These are phyloP conservation scores for Urechis unicinctus DNA, from an alignment of 2,888 invertebrate genomes.

Conservation along the genomic window DNA sequence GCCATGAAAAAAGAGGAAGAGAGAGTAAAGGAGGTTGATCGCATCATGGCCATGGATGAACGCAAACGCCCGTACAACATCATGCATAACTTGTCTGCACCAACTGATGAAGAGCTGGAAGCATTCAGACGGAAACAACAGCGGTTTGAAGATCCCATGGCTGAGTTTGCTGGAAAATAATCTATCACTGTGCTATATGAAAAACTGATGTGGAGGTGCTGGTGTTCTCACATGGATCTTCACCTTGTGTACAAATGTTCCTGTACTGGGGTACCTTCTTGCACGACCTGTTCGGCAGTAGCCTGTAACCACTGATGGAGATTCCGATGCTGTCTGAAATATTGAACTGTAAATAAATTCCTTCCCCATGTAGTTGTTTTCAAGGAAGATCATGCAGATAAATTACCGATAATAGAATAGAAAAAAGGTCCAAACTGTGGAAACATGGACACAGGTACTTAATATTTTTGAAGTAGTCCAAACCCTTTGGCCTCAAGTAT, in stretches of 20 bases:
- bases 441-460: too few relatives aligned
- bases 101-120: constrained; percentile 87
- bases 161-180: constrained; percentile 10
- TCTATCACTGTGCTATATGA: too few relatives aligned
- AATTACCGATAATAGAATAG: too few relatives aligned
- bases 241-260: neutral
- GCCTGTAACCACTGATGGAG: too few relatives aligned
- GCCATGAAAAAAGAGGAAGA: constrained; percentile 37
- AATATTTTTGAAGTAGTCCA: too few relatives aligned
- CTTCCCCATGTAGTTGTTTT: too few relatives aligned
- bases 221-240: neutral
- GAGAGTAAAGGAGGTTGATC: constrained; percentile 56
- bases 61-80: constrained; percentile 90
- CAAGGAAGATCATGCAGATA: too few relatives aligned
- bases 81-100: constrained; percentile 63
- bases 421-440: too few relatives aligned
- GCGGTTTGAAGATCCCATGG: constrained; percentile 75
- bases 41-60: constrained; percentile 70
- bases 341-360: too few relatives aligned
- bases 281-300: neutral
- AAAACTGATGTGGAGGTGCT: neutral
- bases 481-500: too few relatives aligned
- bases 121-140: constrained; percentile 81
- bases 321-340: too few relatives aligned
- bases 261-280: neutral